Evolutionary conservation across 2,888 invertebrate species (phyloP).

Genomic region (Linnaemya tessellans): DNA sequence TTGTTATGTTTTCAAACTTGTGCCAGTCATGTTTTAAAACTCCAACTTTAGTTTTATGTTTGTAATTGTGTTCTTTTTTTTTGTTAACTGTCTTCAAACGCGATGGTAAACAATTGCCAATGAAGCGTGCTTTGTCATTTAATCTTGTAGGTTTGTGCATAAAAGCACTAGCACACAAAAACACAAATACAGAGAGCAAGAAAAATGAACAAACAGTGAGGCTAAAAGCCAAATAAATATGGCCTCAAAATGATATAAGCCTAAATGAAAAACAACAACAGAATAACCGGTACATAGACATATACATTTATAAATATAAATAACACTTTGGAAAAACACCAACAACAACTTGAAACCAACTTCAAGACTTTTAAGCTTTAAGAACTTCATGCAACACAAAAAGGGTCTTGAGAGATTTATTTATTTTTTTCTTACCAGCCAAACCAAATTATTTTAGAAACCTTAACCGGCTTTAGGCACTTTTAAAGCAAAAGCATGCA

Average conservation of each 20-base stretch:
- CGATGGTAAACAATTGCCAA: conserved; percentile 69
- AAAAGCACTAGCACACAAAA: neutral
- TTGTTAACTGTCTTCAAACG: conserved; percentile 47
- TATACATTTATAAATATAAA: neutral
- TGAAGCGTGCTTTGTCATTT: conserved; percentile 73
- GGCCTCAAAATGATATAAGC: conserved; percentile 45
- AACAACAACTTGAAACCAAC: conserved; percentile 31
- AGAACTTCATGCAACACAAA: conserved; percentile 20
- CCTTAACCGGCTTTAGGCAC: conserved; percentile 41
- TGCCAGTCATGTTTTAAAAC: conserved; percentile 67
- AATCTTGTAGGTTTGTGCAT: conserved; percentile 29
- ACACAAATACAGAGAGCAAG: neutral
- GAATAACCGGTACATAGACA: neutral
- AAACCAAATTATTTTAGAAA: conserved; percentile 8
- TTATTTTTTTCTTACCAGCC: conserved; percentile 1
- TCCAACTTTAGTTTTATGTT: conserved; percentile 38
- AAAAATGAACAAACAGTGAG: neutral
- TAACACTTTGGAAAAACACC: neutral
- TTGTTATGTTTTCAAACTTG: conserved; percentile 60
- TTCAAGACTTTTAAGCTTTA: neutral
- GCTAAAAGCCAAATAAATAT: conserved; percentile 48
- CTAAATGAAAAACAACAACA: neutral
- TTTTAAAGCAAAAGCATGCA: conserved; percentile 36
- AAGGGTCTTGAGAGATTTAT: conserved; percentile 32
- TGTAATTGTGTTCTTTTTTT: neutral